Evolutionary conservation across 2,888 invertebrate genomes (phyloP), one percentile per base, ranked within the genome.

Genomic region (Adineta ricciae): DNA sequence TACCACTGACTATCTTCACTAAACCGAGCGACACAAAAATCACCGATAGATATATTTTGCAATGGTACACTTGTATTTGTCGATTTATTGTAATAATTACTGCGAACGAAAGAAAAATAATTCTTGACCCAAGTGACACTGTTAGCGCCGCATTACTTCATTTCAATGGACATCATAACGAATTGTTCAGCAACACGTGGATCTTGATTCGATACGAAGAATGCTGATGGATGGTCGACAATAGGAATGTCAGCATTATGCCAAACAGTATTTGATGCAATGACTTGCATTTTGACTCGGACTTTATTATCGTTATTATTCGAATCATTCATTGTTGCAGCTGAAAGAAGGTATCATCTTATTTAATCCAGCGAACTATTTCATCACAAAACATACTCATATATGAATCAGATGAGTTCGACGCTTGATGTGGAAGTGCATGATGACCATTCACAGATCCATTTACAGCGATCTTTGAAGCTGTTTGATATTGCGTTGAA

Each of bases 1-100:
- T 99, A 99, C 99, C 99, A 99, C 88, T 95, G 94, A 87, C 94
- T 94, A 89, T 97, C 97, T 49, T 93, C 92, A 7, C 93, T 93
- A 90, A 95, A 99, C 89, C 94, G 93, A 52, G 97, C 96, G 27
- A 96, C 97, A 89, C 96, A 97, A 49, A 96, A 89, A 83, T 96
- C 95, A 24, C 92, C 92, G 87, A 94, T 41, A 4, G 78, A 41
- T 41, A 41, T 41, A 32, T 78, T 78, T 41, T 78, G 41, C 14
- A 78, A 41, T 41, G 78, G 78, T n/a, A 41, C 9, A 38, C 3
- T 78, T 38, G 78, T 78, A 78, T 78, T 78, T 14, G n/a, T 1
- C 0, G 41, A 14, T 78, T 78, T 78, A 78, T 9, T 78, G n/a
- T 78, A 78, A 78, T 41, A 14, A 41, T 38, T 78, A 41, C 64